These are phyloP conservation scores for Chromoteleia sp. DNA, from an alignment of 2,888 invertebrate genomes.

Conservation along the genomic window DNA sequence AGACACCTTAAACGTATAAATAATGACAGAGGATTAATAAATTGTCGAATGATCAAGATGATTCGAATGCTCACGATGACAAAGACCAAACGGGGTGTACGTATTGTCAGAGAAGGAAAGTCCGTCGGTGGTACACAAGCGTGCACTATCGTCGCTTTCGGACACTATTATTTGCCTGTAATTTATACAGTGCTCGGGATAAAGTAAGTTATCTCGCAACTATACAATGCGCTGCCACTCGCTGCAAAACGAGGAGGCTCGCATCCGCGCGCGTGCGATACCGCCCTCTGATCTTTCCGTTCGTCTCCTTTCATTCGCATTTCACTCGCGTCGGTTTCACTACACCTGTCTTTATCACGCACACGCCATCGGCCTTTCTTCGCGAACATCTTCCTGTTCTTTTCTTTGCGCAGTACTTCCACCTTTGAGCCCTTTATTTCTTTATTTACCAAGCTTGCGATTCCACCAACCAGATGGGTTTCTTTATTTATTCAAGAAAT, in stretches of 20 bases:
- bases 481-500: conserved; percentile 23
- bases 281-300: conserved; percentile 68
- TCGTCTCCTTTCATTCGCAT: conserved; percentile 40
- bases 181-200: conserved; percentile 77
- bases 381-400: conserved; percentile 42
- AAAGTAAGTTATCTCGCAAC: conserved; percentile 79
- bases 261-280: conserved; percentile 69
- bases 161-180: conserved; percentile 78
- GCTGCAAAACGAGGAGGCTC: conserved; percentile 63
- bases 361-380: conserved; percentile 52
- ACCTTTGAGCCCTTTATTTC: conserved; percentile 53
- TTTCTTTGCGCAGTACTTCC: conserved; percentile 53
- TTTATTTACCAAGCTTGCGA: conserved; percentile 64
- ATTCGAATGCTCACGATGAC: no score
- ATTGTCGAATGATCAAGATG: not conserved
- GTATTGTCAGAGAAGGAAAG: conserved; percentile 43
- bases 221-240: conserved; percentile 72
- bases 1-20: no score
- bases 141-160: conserved; percentile 40
- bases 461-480: conserved; percentile 47
- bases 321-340: conserved; percentile 37
- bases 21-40: not conserved
- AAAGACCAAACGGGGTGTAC: conserved; percentile 15
- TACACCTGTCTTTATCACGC: conserved; percentile 57
- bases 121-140: conserved; percentile 23